Conservation (phyloP, 1,140 invertebrate genomes). For the Agrypnia vestita region DNA sequence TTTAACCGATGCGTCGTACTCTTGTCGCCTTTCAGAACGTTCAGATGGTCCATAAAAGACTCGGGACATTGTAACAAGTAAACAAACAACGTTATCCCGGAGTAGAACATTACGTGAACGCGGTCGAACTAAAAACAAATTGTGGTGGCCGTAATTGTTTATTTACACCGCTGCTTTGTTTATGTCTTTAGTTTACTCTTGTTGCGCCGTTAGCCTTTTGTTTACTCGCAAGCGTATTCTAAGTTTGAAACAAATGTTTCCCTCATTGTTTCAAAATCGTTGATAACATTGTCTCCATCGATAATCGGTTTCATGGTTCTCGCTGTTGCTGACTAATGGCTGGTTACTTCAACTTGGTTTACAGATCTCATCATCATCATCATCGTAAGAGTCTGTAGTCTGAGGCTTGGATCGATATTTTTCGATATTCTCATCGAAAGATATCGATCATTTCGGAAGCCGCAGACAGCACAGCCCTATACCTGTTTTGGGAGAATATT, state of each 20-base stretch:
- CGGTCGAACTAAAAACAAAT: conserved; percentile 26
- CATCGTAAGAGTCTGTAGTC: no score
- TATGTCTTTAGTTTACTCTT: conserved; percentile 26
- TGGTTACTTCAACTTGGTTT: no score
- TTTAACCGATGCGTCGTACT: no score
- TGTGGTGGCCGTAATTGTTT: conserved; percentile 39
- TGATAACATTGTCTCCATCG: neutral
- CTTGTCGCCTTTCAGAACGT: neutral
- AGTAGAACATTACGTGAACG: conserved; percentile 20
- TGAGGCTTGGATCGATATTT: no score
- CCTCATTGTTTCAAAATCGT: neutral
- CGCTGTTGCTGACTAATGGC: no score
- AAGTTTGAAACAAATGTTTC: conserved; percentile 5
- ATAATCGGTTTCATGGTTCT: no score
- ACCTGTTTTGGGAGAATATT: no score
- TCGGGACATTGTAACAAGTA: neutral
- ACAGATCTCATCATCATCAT: no score
- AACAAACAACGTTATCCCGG: neutral
- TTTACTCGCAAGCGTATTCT: conserved; percentile 2
- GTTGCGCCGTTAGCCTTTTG: conserved; percentile 17
- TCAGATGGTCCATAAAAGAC: neutral
- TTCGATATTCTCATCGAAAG: no score
- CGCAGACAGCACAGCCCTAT: no score
- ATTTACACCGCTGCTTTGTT: conserved; percentile 26
- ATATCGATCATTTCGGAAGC: no score